Evolutionary conservation across 2,113 vertebrate species (phyloP).

Genomic region (Clinocottus analis): DNA sequence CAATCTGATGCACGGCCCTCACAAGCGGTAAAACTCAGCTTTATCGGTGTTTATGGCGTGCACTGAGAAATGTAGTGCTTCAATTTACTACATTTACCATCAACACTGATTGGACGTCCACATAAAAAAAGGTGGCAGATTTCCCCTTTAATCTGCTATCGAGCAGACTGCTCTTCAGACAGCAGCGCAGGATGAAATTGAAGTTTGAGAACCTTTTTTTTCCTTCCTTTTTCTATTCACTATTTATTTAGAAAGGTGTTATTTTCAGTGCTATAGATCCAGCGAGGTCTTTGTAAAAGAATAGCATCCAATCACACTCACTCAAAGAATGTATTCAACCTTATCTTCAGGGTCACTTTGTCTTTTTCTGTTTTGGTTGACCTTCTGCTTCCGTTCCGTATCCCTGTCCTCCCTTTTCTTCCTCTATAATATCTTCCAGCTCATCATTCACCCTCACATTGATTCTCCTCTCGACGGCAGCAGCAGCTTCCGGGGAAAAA

Average conservation of each 20-base stretch:
- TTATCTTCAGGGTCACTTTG: constrained; percentile 27
- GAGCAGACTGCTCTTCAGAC: background rate
- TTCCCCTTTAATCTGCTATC: background rate
- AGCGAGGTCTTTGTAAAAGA: background rate
- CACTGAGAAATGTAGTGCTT: background rate
- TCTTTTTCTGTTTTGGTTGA: constrained; percentile 8
- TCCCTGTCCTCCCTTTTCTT: constrained; percentile 13
- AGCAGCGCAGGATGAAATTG: background rate
- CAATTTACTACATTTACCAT: background rate
- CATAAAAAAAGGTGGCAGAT: background rate
- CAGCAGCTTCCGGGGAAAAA: constrained; percentile 29
- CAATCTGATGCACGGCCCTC: background rate
- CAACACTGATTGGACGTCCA: background rate
- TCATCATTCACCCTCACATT: constrained; percentile 51
- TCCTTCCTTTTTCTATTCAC: background rate
- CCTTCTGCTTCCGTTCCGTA: constrained; percentile 13
- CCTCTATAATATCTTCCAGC: constrained; percentile 14
- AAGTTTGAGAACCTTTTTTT: background rate
- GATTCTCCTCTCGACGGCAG: constrained; percentile 40
- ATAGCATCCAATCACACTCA: background rate
- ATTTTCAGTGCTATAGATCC: background rate
- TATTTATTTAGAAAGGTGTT: background rate
- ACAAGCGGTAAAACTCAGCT: background rate
- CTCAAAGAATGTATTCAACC: background rate
- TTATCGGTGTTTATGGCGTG: background rate